These are phyloP conservation scores for Acromyrmex echinatior DNA, from an alignment of 1,140 invertebrate genomes.

Conservation along the genomic window DNA sequence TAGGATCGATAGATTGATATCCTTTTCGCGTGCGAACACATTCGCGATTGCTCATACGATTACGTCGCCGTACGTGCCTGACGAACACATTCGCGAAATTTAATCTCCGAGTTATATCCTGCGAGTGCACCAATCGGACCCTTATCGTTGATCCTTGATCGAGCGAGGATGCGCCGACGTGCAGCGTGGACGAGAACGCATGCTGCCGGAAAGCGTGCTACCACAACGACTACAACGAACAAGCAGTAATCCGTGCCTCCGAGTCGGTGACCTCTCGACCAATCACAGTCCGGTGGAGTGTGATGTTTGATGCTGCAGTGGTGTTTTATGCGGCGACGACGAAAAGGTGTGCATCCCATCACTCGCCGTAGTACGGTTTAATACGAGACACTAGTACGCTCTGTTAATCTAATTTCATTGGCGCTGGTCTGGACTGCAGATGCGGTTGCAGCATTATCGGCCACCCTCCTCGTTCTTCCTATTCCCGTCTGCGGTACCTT, in stretches of 20 bases:
- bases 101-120: conserved; percentile 20
- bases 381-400: conserved; percentile 46
- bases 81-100: conserved; percentile 25
- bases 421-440: conserved; percentile 47
- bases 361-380: conserved; percentile 1
- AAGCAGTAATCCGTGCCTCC: conserved; percentile 70
- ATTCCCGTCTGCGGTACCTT: neutral
- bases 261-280: conserved; percentile 81
- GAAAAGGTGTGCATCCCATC: conserved; percentile 80
- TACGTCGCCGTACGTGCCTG: conserved; percentile 25
- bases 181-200: conserved; percentile 59
- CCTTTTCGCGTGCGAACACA: neutral
- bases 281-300: conserved; percentile 78
- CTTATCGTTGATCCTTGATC: conserved; percentile 23
- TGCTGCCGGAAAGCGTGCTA: conserved; percentile 54
- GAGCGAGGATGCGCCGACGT: conserved; percentile 37
- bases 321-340: conserved; percentile 83
- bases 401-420: conserved; percentile 66
- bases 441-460: conserved; percentile 44
- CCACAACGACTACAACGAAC: conserved; percentile 40
- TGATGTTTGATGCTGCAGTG: conserved; percentile 85
- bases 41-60: conserved; percentile 29
- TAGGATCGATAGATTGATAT: conserved; percentile 5
- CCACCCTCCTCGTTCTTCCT: neutral
- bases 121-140: conserved; percentile 40